Percentiles rank a stretch among this genome's conserved stretches.
Conservation (phyloP, 2,113 vertebrate genomes). For the Egretta garzetta region DNA sequence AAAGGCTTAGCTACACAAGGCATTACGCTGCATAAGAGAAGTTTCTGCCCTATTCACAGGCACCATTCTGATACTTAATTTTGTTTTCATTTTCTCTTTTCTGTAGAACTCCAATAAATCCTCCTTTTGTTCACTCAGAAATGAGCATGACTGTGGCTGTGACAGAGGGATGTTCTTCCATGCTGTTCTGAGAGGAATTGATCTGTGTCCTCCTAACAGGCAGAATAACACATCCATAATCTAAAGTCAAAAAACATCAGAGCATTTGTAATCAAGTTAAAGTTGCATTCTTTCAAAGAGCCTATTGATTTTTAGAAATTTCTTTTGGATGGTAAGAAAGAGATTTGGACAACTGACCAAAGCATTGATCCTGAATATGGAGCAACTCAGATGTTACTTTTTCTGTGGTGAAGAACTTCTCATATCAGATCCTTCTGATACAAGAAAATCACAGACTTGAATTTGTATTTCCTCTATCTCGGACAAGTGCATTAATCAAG, state of each 20-base stretch:
- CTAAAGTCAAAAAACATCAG: background rate
- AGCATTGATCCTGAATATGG: background rate
- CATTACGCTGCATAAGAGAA: background rate
- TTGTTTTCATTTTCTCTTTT: background rate
- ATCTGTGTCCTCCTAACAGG: background rate
- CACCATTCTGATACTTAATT: background rate
- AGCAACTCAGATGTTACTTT: background rate
- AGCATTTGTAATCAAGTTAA: background rate
- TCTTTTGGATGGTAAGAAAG: background rate
- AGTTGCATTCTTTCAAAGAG: background rate
- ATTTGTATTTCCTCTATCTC: background rate
- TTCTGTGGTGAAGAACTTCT: background rate
- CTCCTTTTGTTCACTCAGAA: conserved; percentile 38
- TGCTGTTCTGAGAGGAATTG: background rate
- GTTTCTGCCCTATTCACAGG: background rate
- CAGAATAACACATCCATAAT: background rate
- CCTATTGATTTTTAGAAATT: background rate
- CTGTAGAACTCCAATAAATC: background rate
- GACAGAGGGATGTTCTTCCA: background rate
- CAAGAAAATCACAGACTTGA: background rate
- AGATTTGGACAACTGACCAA: background rate
- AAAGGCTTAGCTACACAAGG: background rate
- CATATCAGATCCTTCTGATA: background rate
- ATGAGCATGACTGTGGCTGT: background rate
- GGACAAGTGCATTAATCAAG: background rate